phyloP scores from a whole-genome alignment of 2,888 invertebrate species.

The Folsomia manolachei region DNA sequence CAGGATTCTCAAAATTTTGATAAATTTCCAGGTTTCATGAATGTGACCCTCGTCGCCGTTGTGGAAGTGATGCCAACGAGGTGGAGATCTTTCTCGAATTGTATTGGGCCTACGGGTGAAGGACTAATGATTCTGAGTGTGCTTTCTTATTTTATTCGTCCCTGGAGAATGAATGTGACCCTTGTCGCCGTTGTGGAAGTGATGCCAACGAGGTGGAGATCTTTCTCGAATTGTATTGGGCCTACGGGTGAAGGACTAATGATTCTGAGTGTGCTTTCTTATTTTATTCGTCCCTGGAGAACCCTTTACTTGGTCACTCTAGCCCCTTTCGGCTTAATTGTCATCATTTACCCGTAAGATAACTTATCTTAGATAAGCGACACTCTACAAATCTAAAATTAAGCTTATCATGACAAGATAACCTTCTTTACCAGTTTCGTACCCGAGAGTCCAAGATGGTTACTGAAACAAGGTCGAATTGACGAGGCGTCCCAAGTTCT shows the following conservation, averaged over 20 bases:
- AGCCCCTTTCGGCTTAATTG: conserved; percentile 31
- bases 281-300: conserved; percentile 32
- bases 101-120: conserved; percentile 43
- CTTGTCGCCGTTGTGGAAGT: conserved; percentile 35
- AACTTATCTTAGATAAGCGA: too few relatives aligned
- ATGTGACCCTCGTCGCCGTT: conserved; percentile 6
- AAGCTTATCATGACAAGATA: not conserved
- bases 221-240: conserved; percentile 38
- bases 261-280: conserved; percentile 34
- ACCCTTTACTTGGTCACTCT: conserved; percentile 33
- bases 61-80: conserved; percentile 45
- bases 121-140: conserved; percentile 40
- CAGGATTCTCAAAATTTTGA: too few relatives aligned
- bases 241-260: conserved; percentile 43
- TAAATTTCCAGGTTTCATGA: conserved; percentile 11
- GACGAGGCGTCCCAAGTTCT: conserved; percentile 28
- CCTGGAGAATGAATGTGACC: conserved; percentile 32
- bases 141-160: conserved; percentile 23
- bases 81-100: conserved; percentile 37
- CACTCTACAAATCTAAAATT: not conserved
- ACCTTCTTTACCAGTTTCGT: conserved; percentile 19
- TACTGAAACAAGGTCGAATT: conserved; percentile 29
- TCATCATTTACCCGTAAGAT: conserved; percentile 28
- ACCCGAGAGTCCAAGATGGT: conserved; percentile 44
- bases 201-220: conserved; percentile 40